phyloP scores from a whole-genome alignment of 2,113 vertebrate species.

The Ciconia stormi region DNA sequence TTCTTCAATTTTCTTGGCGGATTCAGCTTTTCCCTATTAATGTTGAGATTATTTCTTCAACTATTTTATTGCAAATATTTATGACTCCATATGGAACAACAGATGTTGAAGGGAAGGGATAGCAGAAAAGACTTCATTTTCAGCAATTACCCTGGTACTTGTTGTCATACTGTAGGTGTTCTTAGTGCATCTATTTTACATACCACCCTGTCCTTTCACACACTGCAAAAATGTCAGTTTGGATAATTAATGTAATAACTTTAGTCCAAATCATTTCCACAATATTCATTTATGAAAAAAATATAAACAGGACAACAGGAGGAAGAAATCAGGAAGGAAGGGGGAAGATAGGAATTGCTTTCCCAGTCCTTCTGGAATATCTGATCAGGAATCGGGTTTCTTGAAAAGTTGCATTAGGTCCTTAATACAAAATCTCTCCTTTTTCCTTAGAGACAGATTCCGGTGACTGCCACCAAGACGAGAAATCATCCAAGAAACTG shows the following conservation, averaged over 20 bases:
- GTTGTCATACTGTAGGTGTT: constrained; percentile 75
- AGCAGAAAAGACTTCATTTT: constrained; percentile 73
- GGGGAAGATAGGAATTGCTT: neutral
- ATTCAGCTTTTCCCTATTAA: constrained; percentile 67
- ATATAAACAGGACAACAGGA: neutral
- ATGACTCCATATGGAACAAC: constrained; percentile 73
- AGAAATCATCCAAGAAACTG: neutral
- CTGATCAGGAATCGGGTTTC: neutral
- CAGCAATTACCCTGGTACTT: constrained; percentile 70
- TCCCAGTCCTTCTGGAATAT: neutral
- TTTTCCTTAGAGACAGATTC: neutral
- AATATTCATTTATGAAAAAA: neutral
- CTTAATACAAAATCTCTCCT: neutral
- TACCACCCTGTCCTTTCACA: constrained; percentile 65
- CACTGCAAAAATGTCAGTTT: constrained; percentile 56
- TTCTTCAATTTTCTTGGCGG: constrained; percentile 55
- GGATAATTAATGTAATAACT: constrained; percentile 58
- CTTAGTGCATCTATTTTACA: constrained; percentile 70
- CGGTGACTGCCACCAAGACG: neutral
- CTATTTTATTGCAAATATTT: constrained; percentile 78
- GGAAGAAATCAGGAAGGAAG: neutral
- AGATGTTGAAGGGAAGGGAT: constrained; percentile 72
- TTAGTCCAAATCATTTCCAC: constrained; percentile 40
- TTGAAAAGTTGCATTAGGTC: neutral
- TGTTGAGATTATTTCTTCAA: constrained; percentile 69